A percentile compares a stretch with the other conserved stretches of the same genome.
Evolutionary conservation across 53 echinoderm and acorn worm species (phyloP).

Genomic region (Glandiceps talaboti): DNA sequence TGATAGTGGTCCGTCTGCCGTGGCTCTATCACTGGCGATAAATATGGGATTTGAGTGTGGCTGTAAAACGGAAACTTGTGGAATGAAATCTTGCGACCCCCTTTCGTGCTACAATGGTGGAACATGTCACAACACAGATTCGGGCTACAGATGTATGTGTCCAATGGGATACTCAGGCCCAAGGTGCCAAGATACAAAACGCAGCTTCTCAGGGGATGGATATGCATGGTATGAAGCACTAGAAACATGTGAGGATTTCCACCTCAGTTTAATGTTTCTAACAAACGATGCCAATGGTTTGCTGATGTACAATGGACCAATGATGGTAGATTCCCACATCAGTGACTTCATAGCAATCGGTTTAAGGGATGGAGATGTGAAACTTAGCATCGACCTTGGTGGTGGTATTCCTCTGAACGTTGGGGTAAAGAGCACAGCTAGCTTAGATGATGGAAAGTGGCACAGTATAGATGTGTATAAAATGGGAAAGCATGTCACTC

Average conservation of each 20-base stretch:
- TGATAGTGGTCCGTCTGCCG: slow-evolving; percentile 46
- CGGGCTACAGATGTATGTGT: slow-evolving; percentile 62
- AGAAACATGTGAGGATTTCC: slow-evolving; percentile 70
- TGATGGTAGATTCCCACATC: slow-evolving; percentile 30
- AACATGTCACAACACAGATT: slow-evolving; percentile 49
- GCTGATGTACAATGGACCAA: slow-evolving; percentile 93
- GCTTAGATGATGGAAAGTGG: slow-evolving; percentile 56
- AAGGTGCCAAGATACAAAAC: slow-evolving; percentile 84
- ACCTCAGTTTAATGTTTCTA: slow-evolving; percentile 83
- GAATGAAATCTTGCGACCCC: slow-evolving; percentile 33
- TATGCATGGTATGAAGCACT: slow-evolving; percentile 66
- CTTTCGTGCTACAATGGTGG: slow-evolving; percentile 78
- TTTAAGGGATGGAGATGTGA: slow-evolving; percentile 35
- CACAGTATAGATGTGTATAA: slow-evolving; percentile 78
- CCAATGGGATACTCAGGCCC: slow-evolving; percentile 55
- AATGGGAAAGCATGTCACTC: slow-evolving; percentile 55
- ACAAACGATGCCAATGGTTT: slow-evolving; percentile 45
- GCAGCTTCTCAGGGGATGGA: slow-evolving; percentile 49
- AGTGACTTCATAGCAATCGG: slow-evolving; percentile 68
- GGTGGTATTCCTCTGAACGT: slow-evolving; percentile 27
- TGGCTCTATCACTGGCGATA: slow-evolving; percentile 28
- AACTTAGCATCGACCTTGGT: slow-evolving; percentile 65
- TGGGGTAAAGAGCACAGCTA: slow-evolving; percentile 9
- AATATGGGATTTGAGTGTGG: slow-evolving; percentile 58
- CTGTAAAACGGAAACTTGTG: slow-evolving; percentile 34